Base-by-base conservation (phyloP, 2,888 invertebrate species). In the Pasiphila rectangulata region DNA sequence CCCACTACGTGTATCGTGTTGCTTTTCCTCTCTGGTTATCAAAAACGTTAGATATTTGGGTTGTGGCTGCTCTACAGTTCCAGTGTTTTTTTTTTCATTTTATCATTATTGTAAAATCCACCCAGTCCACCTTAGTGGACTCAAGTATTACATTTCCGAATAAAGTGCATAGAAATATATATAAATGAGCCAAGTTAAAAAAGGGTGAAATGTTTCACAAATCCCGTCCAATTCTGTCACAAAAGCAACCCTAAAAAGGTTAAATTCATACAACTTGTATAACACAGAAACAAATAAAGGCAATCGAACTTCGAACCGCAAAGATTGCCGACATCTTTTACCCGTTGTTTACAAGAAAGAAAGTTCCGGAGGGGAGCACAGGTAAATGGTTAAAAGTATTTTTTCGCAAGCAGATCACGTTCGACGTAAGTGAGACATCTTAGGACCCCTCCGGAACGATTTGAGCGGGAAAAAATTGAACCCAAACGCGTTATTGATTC, bases 361-460 rank as follows among this genome's bases (percentile, higher is more conserved):
- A 73, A 74, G 38, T 50, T 50, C 36, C 44, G 41, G 46, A 49
- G 48, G 44, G 51, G 47, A 45, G 34, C 37, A 69, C 78, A 80
- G 79, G 80, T 81, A 78, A 79, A 77, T 78, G 68, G 76, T 80
- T 79, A 79, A 74, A 74, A 69, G 69, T 72, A 75, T 83, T 86
- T 84, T 85, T 83, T 75, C 49, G 78, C 80, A 87, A 83, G 81
- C 87, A 74, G 88, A 88, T 88, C 88, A 88, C 88, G 88, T 88
- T 74, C 82, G 73, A 75, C 72, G 78, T 86, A 86, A 88, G 86
- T 86, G 85, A 86, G 83, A 81, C 79, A 76, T 87, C 83, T 81
- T 80, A 77, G 78, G 49, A 61, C 69, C 67, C 79, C 78, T 70
- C 69, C 61, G 57, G 56, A 63, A 60, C 74, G 75, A 77, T 82